Evolutionary conservation across 2,888 invertebrate species (phyloP), one percentile per base, ranked within the genome.

Genomic region (Capitulum mitella): DNA sequence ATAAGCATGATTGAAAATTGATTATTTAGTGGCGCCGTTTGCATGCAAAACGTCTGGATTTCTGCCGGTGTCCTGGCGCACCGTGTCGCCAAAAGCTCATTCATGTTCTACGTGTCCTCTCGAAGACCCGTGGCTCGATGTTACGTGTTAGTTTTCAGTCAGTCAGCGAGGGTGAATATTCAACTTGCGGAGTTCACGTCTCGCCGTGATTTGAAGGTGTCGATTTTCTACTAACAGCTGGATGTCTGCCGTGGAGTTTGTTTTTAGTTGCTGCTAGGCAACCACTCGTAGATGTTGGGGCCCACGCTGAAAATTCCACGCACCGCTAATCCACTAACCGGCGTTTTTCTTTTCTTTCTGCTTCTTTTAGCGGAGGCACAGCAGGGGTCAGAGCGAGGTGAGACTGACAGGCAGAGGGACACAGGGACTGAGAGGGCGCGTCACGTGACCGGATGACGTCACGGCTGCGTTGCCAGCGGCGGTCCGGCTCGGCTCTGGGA

Each of bases 281-380:
- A 51, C 51, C 51, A 22, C 16, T 51, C 5, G 43, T 43, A 43
- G 43, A 43, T 12, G n/a, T 43, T 12, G 43, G 5, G 43, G 43
- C 6, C 43, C 6, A 12, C 12, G 6, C 43, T 12, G 43, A 43
- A n/a, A 43, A 43, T 43, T 43, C 6, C 43, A 43, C 43, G 70
- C 70, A 70, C 70, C 37, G 70, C 70, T 70, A 70, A 70, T 70
- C 37, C 70, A 70, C 70, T 70, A 70, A 70, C 70, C 40, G 37
- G 70, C 70, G 37, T 70, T 37, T 70, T 40, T 26, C 40, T 37
- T 70, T 70, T 70, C 70, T 70, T 70, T 70, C 70, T 70, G 70
- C 70, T 70, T 70, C 70, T 70, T 40, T 64, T 70, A 70, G 70
- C 70, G 70, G 70, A 70, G 70, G 8, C 34, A 34, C 64, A 16